Conservation (phyloP, 2,797 vertebrate genomes). For the Sebastes kiyomatsui region DNA sequence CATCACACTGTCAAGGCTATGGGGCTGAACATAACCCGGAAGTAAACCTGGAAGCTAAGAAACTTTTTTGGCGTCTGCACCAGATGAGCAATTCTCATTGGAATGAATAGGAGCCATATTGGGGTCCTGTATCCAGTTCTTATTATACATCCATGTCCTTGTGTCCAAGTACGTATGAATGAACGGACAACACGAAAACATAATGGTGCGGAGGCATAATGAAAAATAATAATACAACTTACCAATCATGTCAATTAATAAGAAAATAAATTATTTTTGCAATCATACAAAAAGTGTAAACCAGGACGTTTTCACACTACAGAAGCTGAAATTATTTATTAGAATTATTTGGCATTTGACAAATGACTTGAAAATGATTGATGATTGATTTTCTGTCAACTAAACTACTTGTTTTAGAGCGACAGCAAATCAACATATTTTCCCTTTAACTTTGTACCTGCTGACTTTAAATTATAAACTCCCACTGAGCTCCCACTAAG, state of each 20-base stretch:
- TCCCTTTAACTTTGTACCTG: neutral
- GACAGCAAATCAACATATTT: neutral
- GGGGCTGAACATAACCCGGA: no score
- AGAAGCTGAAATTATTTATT: neutral
- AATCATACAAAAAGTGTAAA: neutral
- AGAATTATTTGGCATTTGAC: neutral
- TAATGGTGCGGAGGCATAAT: no score
- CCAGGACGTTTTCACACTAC: neutral
- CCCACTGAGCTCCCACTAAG: constrained; percentile 4
- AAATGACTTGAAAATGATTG: neutral
- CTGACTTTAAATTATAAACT: constrained; percentile 15
- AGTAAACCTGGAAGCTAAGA: no score
- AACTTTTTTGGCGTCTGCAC: rapidly evolving
- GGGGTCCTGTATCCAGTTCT: no score
- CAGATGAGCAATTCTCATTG: no score
- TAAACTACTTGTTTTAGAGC: neutral
- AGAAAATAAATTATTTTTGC: rapidly evolving
- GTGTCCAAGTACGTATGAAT: neutral
- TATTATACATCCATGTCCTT: no score
- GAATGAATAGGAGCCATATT: no score
- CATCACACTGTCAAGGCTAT: no score
- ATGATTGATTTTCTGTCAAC: neutral
- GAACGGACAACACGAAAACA: no score
- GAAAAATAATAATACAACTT: neutral
- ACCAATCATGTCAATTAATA: neutral